Percentiles rank a stretch among this genome's conserved stretches.
Conservation (phyloP, 1,140 invertebrate species). For the Bombus waltoni region DNA sequence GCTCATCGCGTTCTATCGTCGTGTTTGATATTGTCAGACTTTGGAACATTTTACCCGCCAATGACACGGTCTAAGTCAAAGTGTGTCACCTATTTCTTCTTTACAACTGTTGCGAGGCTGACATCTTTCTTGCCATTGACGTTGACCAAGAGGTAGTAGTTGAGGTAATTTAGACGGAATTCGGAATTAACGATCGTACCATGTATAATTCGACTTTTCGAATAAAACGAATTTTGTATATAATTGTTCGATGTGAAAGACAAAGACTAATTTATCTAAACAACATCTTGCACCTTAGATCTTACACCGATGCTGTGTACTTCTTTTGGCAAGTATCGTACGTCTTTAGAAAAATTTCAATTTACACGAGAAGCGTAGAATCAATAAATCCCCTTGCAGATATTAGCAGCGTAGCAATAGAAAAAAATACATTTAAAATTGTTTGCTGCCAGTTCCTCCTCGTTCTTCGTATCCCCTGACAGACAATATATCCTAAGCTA, state of each 20-base stretch:
- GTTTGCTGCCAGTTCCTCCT: background rate
- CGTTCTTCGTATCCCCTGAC: background rate
- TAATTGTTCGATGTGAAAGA: no score
- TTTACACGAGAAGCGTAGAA: background rate
- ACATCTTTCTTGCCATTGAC: background rate
- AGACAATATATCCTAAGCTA: background rate
- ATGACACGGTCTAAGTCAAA: background rate
- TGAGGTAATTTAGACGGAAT: no score
- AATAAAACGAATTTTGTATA: no score
- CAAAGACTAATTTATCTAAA: no score
- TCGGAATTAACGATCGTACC: no score
- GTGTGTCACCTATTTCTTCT: background rate
- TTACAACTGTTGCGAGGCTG: background rate
- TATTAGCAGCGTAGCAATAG: no score
- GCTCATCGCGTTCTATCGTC: background rate
- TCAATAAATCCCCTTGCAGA: background rate
- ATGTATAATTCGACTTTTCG: no score
- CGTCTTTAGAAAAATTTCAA: no score
- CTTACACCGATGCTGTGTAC: no score
- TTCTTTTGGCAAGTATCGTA: no score
- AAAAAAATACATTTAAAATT: background rate
- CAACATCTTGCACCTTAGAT: no score
- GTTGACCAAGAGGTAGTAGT: background rate
- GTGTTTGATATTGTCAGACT: background rate
- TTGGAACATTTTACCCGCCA: background rate